A percentile compares a stretch with the other conserved stretches of the same genome.
Conservation (phyloP, 2,113 vertebrate genomes). For the Coregonus clupeaformis region DNA sequence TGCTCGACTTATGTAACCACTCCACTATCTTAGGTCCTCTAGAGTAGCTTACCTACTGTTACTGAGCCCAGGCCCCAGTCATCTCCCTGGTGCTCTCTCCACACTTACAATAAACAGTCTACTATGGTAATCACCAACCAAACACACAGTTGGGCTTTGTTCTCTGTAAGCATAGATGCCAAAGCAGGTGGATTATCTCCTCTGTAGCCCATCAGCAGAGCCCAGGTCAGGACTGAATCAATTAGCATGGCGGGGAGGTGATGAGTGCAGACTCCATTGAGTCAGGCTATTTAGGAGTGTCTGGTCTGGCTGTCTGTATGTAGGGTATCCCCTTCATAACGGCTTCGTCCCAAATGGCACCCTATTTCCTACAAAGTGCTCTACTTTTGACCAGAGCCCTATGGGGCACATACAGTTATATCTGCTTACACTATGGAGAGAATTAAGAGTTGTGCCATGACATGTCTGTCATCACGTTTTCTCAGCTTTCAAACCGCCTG, state of each 20-base stretch:
- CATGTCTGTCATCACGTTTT: not conserved
- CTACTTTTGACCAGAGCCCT: too few relatives aligned
- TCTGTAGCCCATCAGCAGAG: slow-evolving; percentile 6
- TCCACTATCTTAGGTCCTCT: not conserved
- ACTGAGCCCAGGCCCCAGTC: slow-evolving; percentile 8
- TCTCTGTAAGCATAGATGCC: slow-evolving; percentile 13
- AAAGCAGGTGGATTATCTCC: slow-evolving; percentile 5
- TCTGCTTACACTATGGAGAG: not conserved
- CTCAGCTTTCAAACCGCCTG: not conserved
- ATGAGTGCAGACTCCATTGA: slow-evolving; percentile 39
- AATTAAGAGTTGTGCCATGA: not conserved
- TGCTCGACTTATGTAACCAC: not conserved
- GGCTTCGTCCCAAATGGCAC: not conserved
- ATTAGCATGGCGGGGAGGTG: slow-evolving; percentile 42
- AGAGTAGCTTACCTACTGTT: slow-evolving; percentile 1
- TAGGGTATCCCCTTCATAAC: not conserved
- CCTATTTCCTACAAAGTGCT: too few relatives aligned
- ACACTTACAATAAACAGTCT: not conserved
- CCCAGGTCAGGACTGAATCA: slow-evolving; percentile 43
- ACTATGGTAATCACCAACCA: not conserved
- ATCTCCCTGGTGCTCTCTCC: not conserved
- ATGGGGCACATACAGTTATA: not conserved
- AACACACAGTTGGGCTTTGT: slow-evolving; percentile 9
- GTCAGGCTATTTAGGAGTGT: slow-evolving; percentile 1
- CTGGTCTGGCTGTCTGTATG: slow-evolving; percentile 17